A percentile compares a stretch with the other conserved stretches of the same genome.
phyloP scores from a whole-genome alignment of 2,797 vertebrate species.

The Gymnothorax reevesii region DNA sequence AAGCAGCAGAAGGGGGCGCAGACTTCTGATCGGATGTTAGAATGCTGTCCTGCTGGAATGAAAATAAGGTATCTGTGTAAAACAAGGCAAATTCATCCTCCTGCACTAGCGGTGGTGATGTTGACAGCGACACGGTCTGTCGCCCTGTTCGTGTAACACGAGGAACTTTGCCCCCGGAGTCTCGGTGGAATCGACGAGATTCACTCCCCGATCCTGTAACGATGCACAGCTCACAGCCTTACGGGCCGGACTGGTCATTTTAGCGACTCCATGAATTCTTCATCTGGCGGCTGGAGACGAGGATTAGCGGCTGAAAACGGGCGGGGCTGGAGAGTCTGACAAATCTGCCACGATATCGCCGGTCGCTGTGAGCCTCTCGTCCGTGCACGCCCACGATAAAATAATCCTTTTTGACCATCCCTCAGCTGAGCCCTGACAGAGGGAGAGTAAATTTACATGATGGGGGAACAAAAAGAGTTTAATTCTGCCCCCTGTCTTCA shows the following conservation, averaged over 20 bases:
- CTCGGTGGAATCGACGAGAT: background rate
- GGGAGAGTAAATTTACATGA: background rate
- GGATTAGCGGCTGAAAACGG: too few relatives aligned
- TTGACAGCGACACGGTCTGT: background rate
- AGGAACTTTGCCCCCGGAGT: background rate
- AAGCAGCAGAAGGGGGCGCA: too few relatives aligned
- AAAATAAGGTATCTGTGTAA: background rate
- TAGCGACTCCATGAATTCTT: conserved; percentile 40
- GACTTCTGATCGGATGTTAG: background rate
- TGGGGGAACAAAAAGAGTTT: background rate
- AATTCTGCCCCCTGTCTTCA: conserved; percentile 7
- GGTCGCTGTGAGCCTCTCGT: background rate
- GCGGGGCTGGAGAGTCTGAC: background rate
- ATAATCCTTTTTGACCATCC: too few relatives aligned
- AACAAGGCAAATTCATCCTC: background rate
- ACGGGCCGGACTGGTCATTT: background rate
- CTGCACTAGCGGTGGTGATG: background rate
- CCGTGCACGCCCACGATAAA: too few relatives aligned
- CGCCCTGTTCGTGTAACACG: background rate
- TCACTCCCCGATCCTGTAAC: background rate
- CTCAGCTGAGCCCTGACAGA: conserved; percentile 39
- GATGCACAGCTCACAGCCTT: background rate
- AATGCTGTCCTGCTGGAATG: background rate
- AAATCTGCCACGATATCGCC: background rate
- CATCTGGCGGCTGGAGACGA: conserved; percentile 5